These are phyloP conservation scores for Furcifer pardalis DNA, from an alignment of 2,797 vertebrate species.

Conservation along the genomic window DNA sequence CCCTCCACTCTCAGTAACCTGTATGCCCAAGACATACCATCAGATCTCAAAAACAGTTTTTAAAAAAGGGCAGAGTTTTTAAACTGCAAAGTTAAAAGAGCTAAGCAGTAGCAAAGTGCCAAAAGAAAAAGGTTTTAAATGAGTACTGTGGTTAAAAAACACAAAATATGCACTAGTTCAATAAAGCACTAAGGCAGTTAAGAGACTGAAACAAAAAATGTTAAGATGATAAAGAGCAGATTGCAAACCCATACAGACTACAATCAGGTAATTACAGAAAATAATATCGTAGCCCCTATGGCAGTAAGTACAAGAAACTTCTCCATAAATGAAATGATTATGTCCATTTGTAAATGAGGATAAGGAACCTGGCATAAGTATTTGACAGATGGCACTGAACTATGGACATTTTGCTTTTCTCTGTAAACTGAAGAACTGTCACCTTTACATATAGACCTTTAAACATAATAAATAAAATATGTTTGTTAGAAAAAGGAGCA, in stretches of 20 bases:
- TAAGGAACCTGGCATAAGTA: constrained; percentile 55
- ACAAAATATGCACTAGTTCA: background rate
- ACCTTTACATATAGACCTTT: constrained; percentile 42
- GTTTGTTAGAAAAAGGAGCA: constrained; percentile 19
- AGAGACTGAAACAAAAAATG: background rate
- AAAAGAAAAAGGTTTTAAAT: background rate
- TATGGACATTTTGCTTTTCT: constrained; percentile 59
- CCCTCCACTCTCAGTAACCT: background rate
- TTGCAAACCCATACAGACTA: background rate
- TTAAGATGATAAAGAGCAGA: background rate
- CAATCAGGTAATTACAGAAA: background rate
- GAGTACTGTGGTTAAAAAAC: background rate
- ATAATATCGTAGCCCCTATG: background rate
- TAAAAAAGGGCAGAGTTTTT: background rate
- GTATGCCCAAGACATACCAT: background rate
- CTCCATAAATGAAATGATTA: constrained; percentile 66
- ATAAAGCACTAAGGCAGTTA: background rate
- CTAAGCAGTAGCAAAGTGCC: background rate
- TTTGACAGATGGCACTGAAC: constrained; percentile 64
- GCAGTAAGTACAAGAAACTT: background rate
- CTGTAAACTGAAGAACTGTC: constrained; percentile 68
- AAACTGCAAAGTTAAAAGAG: background rate
- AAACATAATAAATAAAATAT: constrained; percentile 33
- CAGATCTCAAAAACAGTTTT: background rate
- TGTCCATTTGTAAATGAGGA: constrained; percentile 65